Base-by-base conservation (phyloP, 2,797 vertebrate species). In the Ispidina lecontei region DNA sequence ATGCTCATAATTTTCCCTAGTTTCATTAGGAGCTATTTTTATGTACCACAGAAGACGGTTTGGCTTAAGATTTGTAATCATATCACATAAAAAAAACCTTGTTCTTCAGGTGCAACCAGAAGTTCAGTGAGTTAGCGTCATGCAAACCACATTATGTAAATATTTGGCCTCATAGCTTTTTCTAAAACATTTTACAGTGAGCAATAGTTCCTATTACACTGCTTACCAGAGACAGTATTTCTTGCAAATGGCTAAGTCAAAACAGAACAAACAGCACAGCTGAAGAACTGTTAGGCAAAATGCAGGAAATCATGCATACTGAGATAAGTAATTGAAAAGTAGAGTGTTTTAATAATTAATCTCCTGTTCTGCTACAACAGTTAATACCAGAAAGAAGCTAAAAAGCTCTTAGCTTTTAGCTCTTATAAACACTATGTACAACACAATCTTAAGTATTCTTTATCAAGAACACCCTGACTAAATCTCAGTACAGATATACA, bases 51-150 rank as follows among this genome's bases (percentile, higher is more conserved):
- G 33, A 90, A 88, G n/a, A 84, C 7, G 46, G 37, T 51, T 86
- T 89, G 68, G 29, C 43, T 79, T 64, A 88, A 82, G 44, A 39
- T 81, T 64, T 91, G n/a, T 52, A 88, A 54, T 76, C 33, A 14
- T 56, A 86, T 76, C 37, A 79, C 28, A 90, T 90, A 76, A 76
- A 73, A 84, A 91, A 49, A 49, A 91, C 56, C 94, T 71, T 82
- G 95, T 74, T 90, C 49, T 91, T 90, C 94, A 93, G 83, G 95
- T 93, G 39, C 74, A 93, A 56, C 85, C 85, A 88, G 91, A 78
- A 86, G 64, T 86, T 91, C 55, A 89, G 60, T 6, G 14, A 87
- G 44, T 60, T 70, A 76, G 17, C 14, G 8, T 90, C 77, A 92
- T 81, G 59, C 64, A 93, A 93, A 90, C 79, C 64, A 51, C 52